Evolutionary conservation across 2,888 invertebrate genomes (phyloP).

Genomic region (Xanthorhoe spadicearia): DNA sequence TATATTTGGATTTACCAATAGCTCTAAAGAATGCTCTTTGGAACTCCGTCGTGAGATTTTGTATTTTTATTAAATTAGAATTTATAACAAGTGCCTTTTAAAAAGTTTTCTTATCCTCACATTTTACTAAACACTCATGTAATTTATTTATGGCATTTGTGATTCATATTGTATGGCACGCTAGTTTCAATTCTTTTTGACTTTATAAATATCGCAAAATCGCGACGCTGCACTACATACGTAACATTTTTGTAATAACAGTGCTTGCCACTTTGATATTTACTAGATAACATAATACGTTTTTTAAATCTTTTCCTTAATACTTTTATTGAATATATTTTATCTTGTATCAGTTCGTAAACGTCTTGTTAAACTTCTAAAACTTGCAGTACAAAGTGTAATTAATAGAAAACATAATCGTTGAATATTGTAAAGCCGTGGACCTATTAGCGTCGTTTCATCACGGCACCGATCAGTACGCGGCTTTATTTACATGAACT

Average conservation of each 20-base stretch:
- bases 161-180: background rate
- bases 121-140: constrained; percentile 1
- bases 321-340: constrained; percentile 5
- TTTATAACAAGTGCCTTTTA: background rate
- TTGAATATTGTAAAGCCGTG: too few relatives aligned
- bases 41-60: background rate
- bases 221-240: constrained; percentile 9
- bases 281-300: constrained; percentile 1
- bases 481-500: background rate
- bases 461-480: background rate
- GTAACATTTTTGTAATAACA: constrained; percentile 19
- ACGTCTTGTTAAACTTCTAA: background rate
- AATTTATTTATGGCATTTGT: background rate
- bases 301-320: background rate
- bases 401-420: too few relatives aligned
- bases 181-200: background rate
- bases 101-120: background rate
- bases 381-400: too few relatives aligned
- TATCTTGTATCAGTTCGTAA: constrained; percentile 15
- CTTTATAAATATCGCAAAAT: background rate
- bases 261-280: constrained; percentile 22
- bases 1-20: background rate
- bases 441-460: too few relatives aligned
- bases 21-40: background rate
- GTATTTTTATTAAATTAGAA: background rate